phyloP scores from a whole-genome alignment of 2,888 invertebrate genomes.

The Dexiosoma caninum region DNA sequence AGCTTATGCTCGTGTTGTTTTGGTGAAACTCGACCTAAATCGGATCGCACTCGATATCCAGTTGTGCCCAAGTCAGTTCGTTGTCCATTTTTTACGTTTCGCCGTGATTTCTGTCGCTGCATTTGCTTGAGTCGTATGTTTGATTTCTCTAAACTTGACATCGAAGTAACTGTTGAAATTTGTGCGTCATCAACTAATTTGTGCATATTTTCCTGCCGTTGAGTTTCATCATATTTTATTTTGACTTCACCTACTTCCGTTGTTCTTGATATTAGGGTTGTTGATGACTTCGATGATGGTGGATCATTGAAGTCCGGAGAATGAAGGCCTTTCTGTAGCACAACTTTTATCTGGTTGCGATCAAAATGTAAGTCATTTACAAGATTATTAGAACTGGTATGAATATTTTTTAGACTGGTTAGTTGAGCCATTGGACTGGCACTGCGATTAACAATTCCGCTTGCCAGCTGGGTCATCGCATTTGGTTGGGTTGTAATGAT shows the following conservation, averaged over 20 bases:
- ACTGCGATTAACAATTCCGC: conserved; percentile 80
- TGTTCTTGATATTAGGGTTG: not conserved
- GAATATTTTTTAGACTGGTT: conserved; percentile 83
- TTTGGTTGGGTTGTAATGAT: conserved; percentile 82
- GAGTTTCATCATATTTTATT: not conserved
- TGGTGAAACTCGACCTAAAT: conserved; percentile 70
- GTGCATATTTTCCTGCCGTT: conserved; percentile 34
- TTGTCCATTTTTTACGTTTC: conserved; percentile 78
- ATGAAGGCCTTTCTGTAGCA: conserved; percentile 72
- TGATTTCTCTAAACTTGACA: conserved; percentile 60
- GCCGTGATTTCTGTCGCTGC: conserved; percentile 79
- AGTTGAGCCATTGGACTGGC: conserved; percentile 88
- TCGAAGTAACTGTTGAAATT: not conserved
- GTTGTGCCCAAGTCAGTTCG: conserved; percentile 81
- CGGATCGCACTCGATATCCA: conserved; percentile 74
- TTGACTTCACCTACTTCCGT: not conserved
- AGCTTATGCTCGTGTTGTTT: conserved; percentile 39
- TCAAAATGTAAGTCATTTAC: conserved; percentile 77
- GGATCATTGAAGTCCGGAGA: conserved; percentile 22
- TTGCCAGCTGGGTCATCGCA: conserved; percentile 81
- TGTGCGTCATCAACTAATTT: conserved; percentile 50
- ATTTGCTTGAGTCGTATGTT: conserved; percentile 78
- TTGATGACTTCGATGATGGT: conserved; percentile 7
- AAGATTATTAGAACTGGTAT: conserved; percentile 75
- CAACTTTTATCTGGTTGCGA: conserved; percentile 77